phyloP scores from a whole-genome alignment of 2,797 vertebrate species.

The Sebastes oblongus region DNA sequence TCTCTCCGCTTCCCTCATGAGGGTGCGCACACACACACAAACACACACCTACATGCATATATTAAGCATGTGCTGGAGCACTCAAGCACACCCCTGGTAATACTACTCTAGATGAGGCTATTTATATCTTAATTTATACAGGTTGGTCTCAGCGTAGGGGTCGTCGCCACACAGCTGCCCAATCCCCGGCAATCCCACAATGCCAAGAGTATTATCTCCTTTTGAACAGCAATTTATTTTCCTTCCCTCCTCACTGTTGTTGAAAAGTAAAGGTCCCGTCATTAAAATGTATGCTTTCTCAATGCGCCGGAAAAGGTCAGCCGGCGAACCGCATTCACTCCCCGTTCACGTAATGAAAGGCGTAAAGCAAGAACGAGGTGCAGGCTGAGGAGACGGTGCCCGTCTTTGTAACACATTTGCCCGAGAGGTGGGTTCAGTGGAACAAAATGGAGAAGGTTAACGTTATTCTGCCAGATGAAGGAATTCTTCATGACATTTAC shows the following conservation, averaged over 20 bases:
- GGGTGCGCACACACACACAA: slow-evolving; percentile 40
- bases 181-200: slow-evolving; percentile 90
- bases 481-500: slow-evolving; percentile 83
- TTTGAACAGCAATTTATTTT: slow-evolving; percentile 92
- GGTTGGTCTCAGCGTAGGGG: slow-evolving; percentile 72
- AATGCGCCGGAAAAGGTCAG: slow-evolving; percentile 89
- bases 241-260: slow-evolving; percentile 67
- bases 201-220: slow-evolving; percentile 95
- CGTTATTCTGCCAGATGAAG: slow-evolving; percentile 78
- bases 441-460: slow-evolving; percentile 85
- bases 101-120: slow-evolving; percentile 78
- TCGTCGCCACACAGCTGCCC: slow-evolving; percentile 75
- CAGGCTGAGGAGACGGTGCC: slow-evolving; percentile 13
- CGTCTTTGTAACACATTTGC: slow-evolving; percentile 77
- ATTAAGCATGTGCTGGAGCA: slow-evolving; percentile 66
- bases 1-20: slow-evolving; percentile 38
- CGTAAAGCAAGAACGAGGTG: slow-evolving; percentile 29
- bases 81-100: slow-evolving; percentile 77
- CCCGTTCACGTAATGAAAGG: slow-evolving; percentile 88
- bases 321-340: slow-evolving; percentile 77
- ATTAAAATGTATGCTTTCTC: slow-evolving; percentile 98
- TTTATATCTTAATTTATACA: slow-evolving; percentile 87
- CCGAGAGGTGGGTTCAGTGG: slow-evolving; percentile 77
- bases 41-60: slow-evolving; percentile 67
- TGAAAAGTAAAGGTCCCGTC: slow-evolving; percentile 92